phyloP scores from a whole-genome alignment of 1,140 invertebrate genomes.

The Hylaeus anthracinus region DNA sequence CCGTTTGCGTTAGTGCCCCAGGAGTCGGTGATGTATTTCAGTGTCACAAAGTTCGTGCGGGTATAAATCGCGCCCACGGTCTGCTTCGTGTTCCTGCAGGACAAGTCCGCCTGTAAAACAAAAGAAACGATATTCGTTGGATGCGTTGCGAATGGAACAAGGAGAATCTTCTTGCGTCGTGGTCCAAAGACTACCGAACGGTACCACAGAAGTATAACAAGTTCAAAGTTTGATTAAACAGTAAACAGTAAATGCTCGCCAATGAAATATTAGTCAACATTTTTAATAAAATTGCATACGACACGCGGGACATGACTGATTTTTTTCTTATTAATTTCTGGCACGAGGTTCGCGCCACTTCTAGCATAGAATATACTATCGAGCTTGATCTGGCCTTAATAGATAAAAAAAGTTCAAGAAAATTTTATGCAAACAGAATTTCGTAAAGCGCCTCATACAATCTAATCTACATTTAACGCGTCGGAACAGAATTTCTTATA shows the following conservation, averaged over 20 bases:
- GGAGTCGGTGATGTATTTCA: constrained; percentile 95
- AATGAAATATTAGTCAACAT: no score
- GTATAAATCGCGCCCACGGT: constrained; percentile 93
- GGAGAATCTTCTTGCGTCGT: neutral
- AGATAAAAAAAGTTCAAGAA: neutral
- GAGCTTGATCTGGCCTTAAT: neutral
- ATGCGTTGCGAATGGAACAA: neutral
- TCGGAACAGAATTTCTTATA: constrained; percentile 22
- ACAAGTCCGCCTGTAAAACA: constrained; percentile 90
- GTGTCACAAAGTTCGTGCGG: constrained; percentile 94
- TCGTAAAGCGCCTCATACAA: neutral
- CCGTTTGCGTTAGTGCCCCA: constrained; percentile 95
- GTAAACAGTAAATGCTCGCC: no score
- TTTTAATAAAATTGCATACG: no score
- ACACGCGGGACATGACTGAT: neutral
- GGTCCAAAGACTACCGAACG: neutral
- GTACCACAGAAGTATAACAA: neutral
- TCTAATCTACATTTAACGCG: constrained; percentile 11
- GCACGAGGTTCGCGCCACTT: no score
- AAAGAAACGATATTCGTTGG: constrained; percentile 56
- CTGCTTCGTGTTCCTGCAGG: constrained; percentile 93
- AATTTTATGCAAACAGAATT: neutral
- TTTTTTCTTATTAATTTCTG: neutral
- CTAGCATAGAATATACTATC: no score
- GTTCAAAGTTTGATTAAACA: neutral